phyloP scores from a whole-genome alignment of 2,113 vertebrate genomes.

The Nyctereutes procyonoides region DNA sequence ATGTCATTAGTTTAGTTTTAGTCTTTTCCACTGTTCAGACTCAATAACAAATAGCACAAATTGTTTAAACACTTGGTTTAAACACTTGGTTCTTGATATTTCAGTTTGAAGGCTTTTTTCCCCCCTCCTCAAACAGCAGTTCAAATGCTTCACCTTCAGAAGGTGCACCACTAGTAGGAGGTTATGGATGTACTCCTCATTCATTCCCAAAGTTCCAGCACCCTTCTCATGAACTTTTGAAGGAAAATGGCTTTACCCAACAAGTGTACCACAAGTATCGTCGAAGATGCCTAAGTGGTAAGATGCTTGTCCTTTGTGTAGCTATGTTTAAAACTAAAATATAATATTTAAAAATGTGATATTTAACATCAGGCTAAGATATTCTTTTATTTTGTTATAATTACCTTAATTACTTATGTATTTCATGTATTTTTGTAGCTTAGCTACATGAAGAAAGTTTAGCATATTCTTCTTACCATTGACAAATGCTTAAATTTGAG shows the following conservation, averaged over 20 bases:
- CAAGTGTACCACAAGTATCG: conserved; percentile 97
- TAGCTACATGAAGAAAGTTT: background rate
- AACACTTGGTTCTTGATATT: background rate
- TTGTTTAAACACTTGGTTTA: background rate
- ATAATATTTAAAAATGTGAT: background rate
- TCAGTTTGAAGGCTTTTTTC: conserved; percentile 53
- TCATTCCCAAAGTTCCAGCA: conserved; percentile 97
- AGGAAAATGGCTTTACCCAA: conserved; percentile 97
- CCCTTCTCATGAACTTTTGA: conserved; percentile 96
- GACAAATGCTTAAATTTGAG: conserved; percentile 22
- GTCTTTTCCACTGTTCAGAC: background rate
- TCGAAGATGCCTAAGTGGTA: conserved; percentile 94
- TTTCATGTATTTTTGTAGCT: conserved; percentile 35
- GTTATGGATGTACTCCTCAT: conserved; percentile 92
- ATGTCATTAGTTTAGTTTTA: background rate
- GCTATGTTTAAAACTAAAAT: background rate
- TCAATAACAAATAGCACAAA: background rate
- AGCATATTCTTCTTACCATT: background rate
- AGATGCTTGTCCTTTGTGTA: conserved; percentile 49
- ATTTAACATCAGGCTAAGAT: conserved; percentile 33
- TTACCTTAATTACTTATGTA: background rate
- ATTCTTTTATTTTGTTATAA: conserved; percentile 38
- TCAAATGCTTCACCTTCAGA: conserved; percentile 93
- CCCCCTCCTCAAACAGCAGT: conserved; percentile 86
- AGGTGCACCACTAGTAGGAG: conserved; percentile 87